phyloP scores from a whole-genome alignment of 2,888 invertebrate genomes.

The Xanthostigma xanthostigma region DNA sequence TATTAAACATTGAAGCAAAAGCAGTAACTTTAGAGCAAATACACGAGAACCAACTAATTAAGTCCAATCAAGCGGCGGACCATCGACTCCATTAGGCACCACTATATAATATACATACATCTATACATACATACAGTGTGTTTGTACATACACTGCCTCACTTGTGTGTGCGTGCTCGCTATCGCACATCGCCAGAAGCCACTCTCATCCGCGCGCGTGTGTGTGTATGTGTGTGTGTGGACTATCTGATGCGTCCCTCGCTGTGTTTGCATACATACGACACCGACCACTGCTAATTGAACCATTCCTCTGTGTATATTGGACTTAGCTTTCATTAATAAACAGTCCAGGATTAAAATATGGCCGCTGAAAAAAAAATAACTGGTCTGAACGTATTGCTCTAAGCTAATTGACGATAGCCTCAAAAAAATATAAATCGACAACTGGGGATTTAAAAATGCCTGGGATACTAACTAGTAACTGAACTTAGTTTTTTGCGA shows the following conservation, averaged over 20 bases:
- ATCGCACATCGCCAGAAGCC: slow-evolving; percentile 3
- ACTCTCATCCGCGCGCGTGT: neutral
- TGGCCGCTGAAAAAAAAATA: too few species aligned
- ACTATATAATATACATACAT: slow-evolving; percentile 9
- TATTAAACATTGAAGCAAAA: too few species aligned
- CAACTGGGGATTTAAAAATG: too few species aligned
- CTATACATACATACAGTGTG: slow-evolving; percentile 15
- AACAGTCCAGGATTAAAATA: too few species aligned
- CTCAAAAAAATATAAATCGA: too few species aligned
- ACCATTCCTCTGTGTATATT: neutral
- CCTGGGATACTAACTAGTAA: too few species aligned
- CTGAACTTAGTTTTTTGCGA: too few species aligned
- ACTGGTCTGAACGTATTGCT: too few species aligned
- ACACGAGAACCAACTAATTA: slow-evolving; percentile 39
- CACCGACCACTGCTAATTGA: neutral
- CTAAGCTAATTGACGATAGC: too few species aligned
- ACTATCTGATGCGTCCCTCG: neutral
- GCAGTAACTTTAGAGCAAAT: slow-evolving; percentile 9
- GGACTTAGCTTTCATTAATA: too few species aligned
- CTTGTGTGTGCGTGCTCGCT: neutral
- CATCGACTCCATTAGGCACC: slow-evolving; percentile 35
- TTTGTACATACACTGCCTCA: slow-evolving; percentile 27
- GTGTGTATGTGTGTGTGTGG: neutral
- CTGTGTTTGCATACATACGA: neutral
- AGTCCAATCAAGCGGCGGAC: slow-evolving; percentile 39